A percentile compares a stretch with the other conserved stretches of the same genome.
Conservation (phyloP, 2,797 vertebrate genomes). For the Chiroxiphia lanceolata region DNA sequence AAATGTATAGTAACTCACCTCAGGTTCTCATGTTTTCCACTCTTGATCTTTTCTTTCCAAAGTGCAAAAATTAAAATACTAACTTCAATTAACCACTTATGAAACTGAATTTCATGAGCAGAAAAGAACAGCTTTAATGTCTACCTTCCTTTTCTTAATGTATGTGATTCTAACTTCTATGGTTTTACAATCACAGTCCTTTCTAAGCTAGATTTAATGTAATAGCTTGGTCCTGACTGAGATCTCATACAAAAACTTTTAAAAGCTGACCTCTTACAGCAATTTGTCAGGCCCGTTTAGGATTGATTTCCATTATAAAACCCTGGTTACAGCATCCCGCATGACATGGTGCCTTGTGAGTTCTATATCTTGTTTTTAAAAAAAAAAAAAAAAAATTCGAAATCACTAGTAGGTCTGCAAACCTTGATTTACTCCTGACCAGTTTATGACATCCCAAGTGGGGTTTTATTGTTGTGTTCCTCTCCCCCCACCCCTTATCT, state of each 20-base stretch:
- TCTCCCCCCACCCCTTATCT: neutral
- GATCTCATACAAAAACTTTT: slow-evolving; percentile 6
- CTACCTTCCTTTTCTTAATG: neutral
- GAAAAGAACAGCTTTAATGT: neutral
- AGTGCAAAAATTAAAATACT: neutral
- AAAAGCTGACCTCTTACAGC: neutral
- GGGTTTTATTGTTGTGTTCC: neutral
- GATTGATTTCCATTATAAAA: slow-evolving; percentile 46
- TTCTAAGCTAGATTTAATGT: slow-evolving; percentile 23
- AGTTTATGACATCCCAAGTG: neutral
- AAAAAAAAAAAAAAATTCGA: neutral
- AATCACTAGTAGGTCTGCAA: neutral
- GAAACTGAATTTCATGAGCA: neutral
- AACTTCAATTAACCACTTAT: neutral
- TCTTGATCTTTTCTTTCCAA: neutral
- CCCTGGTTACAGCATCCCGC: neutral
- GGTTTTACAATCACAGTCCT: neutral
- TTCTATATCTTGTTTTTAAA: neutral
- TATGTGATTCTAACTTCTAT: neutral
- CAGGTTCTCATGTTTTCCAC: neutral
- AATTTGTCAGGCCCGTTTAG: slow-evolving; percentile 29
- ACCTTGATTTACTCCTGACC: neutral
- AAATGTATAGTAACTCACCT: neutral
- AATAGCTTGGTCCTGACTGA: slow-evolving; percentile 17
- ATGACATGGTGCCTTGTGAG: neutral